Conservation (phyloP, 2,888 invertebrate genomes). For the Sinhomidia bicolor region DNA sequence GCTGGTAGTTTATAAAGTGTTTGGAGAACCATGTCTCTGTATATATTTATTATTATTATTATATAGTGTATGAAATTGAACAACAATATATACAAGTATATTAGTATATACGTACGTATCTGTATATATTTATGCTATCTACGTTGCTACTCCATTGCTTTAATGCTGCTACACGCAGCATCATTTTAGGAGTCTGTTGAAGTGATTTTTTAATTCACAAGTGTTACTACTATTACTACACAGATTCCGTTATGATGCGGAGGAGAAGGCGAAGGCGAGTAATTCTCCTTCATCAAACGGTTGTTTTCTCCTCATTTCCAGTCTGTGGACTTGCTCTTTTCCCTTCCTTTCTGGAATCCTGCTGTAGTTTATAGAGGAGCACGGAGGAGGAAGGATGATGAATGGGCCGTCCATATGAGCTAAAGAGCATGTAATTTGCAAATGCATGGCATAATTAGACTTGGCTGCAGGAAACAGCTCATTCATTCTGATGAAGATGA, state of each 20-base stretch:
- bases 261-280: constrained; percentile 22
- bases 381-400: constrained; percentile 76
- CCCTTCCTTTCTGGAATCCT: neutral
- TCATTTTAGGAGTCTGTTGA: neutral
- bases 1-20: neutral
- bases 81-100: too few species aligned
- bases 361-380: constrained; percentile 46
- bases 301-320: constrained; percentile 64
- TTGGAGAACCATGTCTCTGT: neutral
- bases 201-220: constrained; percentile 51
- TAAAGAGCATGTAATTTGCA: constrained; percentile 89
- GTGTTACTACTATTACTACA: constrained; percentile 15
- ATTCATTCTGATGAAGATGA: constrained; percentile 36
- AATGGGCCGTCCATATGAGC: constrained; percentile 81
- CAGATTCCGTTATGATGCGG: neutral
- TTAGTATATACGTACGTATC: neutral
- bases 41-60: neutral
- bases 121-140: neutral
- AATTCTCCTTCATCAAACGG: constrained; percentile 55
- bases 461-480: constrained; percentile 70
- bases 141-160: neutral
- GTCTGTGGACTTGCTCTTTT: neutral
- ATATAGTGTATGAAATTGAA: neutral
- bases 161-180: neutral
- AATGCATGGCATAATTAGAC: constrained; percentile 81